A percentile compares a stretch with the other conserved stretches of the same genome.
Evolutionary conservation across 2,888 invertebrate species (phyloP).

Genomic region (Tinea pellionella): DNA sequence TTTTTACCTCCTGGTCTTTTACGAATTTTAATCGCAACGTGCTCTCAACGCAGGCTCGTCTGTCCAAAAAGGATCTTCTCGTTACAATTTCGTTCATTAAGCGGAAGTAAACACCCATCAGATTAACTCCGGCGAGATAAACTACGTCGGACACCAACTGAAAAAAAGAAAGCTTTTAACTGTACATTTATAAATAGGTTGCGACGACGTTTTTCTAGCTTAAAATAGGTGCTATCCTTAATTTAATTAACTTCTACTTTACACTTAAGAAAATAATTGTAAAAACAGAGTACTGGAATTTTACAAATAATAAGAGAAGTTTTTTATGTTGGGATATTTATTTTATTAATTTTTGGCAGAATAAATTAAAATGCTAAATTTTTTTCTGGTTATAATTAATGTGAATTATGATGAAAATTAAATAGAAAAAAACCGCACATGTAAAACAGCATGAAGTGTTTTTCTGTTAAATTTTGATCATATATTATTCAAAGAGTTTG

Average conservation of each 20-base stretch:
- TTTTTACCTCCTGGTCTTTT: constrained; percentile 80
- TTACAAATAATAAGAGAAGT: neutral
- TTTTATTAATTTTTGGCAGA: too few relatives aligned
- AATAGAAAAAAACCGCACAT: too few relatives aligned
- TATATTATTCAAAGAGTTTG: too few relatives aligned
- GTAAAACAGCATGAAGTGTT: too few relatives aligned
- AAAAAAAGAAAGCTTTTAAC: constrained; percentile 24
- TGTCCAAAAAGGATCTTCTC: constrained; percentile 86
- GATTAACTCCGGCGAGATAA: constrained; percentile 79
- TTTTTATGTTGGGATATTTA: too few relatives aligned
- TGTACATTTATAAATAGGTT: neutral
- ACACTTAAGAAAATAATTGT: neutral
- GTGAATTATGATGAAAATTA: too few relatives aligned
- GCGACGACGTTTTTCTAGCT: neutral
- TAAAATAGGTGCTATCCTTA: neutral
- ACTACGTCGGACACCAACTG: constrained; percentile 78
- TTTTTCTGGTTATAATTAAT: too few relatives aligned
- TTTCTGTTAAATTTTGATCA: too few relatives aligned
- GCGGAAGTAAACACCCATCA: constrained; percentile 88
- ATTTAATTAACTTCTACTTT: neutral
- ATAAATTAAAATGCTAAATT: too few relatives aligned
- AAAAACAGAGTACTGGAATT: neutral
- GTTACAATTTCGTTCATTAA: constrained; percentile 90
- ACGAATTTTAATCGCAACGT: constrained; percentile 85
- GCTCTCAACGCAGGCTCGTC: constrained; percentile 87